phyloP scores from a whole-genome alignment of 2,797 vertebrate species.

The Pangasius larnaudii region DNA sequence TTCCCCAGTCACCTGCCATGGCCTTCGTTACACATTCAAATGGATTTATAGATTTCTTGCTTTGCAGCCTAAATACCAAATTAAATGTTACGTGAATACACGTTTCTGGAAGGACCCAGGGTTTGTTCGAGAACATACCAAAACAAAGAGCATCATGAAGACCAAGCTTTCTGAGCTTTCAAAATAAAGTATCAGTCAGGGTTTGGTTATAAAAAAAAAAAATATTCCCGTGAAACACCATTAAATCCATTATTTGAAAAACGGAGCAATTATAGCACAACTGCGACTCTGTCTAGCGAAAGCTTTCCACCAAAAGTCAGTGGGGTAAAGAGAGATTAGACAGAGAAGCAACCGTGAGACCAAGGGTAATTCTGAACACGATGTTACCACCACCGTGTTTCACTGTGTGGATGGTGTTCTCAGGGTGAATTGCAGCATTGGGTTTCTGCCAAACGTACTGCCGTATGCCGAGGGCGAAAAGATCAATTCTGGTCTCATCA shows the following conservation, averaged over 20 bases:
- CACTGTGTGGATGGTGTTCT: not conserved
- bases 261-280: too few species aligned
- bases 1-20: too few species aligned
- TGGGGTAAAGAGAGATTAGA: not conserved
- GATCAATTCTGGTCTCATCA: not conserved
- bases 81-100: not conserved
- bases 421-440: not conserved
- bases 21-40: not conserved
- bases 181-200: not conserved
- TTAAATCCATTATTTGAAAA: conserved; percentile 1
- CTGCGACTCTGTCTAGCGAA: not conserved
- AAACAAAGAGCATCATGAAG: not conserved
- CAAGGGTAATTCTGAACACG: not conserved
- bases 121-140: not conserved
- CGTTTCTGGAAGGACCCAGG: not conserved
- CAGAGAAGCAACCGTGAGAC: not conserved
- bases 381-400: not conserved
- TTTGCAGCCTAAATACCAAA: not conserved
- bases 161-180: not conserved
- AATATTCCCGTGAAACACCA: not conserved
- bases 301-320: not conserved
- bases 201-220: not conserved
- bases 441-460: not conserved
- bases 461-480: not conserved
- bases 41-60: not conserved